Percentiles rank a stretch among this genome's conserved stretches.
phyloP scores from a whole-genome alignment of 1,140 invertebrate genomes.

The Drosophila bocqueti region DNA sequence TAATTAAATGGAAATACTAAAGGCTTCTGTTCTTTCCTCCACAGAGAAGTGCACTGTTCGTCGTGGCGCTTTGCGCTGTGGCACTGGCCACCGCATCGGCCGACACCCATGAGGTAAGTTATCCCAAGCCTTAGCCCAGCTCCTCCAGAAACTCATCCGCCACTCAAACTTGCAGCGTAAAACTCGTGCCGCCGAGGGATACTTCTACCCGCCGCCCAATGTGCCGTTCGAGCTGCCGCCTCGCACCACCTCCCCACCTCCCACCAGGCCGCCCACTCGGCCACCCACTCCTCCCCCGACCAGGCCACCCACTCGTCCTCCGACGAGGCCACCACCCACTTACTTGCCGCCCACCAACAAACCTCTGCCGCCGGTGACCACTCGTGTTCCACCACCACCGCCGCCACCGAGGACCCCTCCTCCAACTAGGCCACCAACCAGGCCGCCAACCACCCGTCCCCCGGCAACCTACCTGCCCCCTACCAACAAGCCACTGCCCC shows the following conservation, averaged over 20 bases:
- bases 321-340: slow-evolving; percentile 54
- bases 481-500: slow-evolving; percentile 17
- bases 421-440: slow-evolving; percentile 48
- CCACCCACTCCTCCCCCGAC: slow-evolving; percentile 48
- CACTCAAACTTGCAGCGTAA: slow-evolving; percentile 61
- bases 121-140: neutral
- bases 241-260: slow-evolving; percentile 51
- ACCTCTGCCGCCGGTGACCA: slow-evolving; percentile 61
- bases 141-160: neutral
- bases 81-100: slow-evolving; percentile 71
- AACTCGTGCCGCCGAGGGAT: slow-evolving; percentile 70
- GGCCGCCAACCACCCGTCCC: slow-evolving; percentile 27
- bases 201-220: slow-evolving; percentile 70
- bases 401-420: slow-evolving; percentile 36
- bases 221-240: slow-evolving; percentile 72
- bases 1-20: neutral
- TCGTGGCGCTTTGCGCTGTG: slow-evolving; percentile 80
- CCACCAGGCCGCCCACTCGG: slow-evolving; percentile 59
- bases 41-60: slow-evolving; percentile 83
- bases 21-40: neutral
- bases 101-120: slow-evolving; percentile 77
- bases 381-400: slow-evolving; percentile 38
- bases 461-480: slow-evolving; percentile 16
- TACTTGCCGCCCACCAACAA: slow-evolving; percentile 71
- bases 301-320: slow-evolving; percentile 48